These are phyloP conservation scores for Phortica variegata DNA, from an alignment of 1,140 invertebrate genomes.

Conservation along the genomic window DNA sequence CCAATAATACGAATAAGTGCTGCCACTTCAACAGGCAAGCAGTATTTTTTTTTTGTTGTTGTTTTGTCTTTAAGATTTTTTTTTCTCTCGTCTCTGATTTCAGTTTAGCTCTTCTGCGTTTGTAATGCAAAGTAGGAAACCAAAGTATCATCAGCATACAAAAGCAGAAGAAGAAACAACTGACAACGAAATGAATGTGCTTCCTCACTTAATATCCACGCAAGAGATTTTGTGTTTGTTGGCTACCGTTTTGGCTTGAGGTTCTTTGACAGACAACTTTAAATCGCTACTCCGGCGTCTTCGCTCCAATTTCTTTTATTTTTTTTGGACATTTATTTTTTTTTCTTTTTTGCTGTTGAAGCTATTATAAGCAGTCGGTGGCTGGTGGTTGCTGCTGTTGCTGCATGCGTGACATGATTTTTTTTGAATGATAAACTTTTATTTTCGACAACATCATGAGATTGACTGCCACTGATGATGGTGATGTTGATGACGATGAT, in stretches of 20 bases:
- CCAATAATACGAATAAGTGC: slow-evolving; percentile 18
- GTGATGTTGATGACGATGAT: not conserved
- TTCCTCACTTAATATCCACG: slow-evolving; percentile 14
- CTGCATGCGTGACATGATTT: slow-evolving; percentile 33
- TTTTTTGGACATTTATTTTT: not conserved
- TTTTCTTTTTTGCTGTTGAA: not conserved
- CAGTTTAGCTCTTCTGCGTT: too few relatives aligned
- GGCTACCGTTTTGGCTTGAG: not conserved
- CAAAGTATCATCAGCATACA: not conserved
- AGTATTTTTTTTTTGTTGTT: too few relatives aligned
- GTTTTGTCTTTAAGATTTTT: too few relatives aligned
- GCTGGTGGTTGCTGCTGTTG: not conserved
- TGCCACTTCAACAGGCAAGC: too few relatives aligned
- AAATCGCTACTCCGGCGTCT: not conserved
- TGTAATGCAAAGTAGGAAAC: not conserved
- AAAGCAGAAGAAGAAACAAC: not conserved
- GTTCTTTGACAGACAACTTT: not conserved
- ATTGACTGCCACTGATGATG: not conserved
- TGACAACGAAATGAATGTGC: slow-evolving; percentile 11
- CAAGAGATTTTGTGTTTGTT: not conserved
- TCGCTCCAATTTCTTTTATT: not conserved
- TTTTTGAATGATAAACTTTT: slow-evolving; percentile 30
- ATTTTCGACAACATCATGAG: slow-evolving; percentile 13
- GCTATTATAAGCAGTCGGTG: not conserved
- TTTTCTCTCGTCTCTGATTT: too few relatives aligned